phyloP scores from a whole-genome alignment of 1,140 invertebrate species.

The Lepidurus couesii region DNA sequence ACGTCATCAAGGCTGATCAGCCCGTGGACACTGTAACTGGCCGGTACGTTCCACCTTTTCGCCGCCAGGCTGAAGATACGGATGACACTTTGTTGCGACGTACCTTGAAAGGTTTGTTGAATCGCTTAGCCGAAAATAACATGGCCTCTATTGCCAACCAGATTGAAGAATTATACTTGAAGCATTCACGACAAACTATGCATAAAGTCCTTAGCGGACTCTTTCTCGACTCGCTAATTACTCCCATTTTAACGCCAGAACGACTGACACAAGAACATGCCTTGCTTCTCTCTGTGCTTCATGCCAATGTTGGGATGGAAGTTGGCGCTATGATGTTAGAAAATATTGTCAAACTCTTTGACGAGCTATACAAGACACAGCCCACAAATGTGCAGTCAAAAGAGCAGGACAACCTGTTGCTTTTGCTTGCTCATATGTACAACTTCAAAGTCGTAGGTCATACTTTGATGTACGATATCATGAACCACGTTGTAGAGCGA shows the following conservation, averaged over 20 bases:
- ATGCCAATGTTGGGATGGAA: slow-evolving; percentile 85
- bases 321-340: slow-evolving; percentile 59
- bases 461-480: slow-evolving; percentile 68
- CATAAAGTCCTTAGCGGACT: slow-evolving; percentile 66
- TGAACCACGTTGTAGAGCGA: slow-evolving; percentile 55
- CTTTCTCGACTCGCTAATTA: slow-evolving; percentile 61
- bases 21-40: slow-evolving; percentile 41
- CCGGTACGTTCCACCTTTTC: slow-evolving; percentile 76
- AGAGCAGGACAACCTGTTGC: slow-evolving; percentile 73
- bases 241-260: slow-evolving; percentile 61
- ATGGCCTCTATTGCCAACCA: slow-evolving; percentile 69
- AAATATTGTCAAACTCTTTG: slow-evolving; percentile 59
- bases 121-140: slow-evolving; percentile 81
- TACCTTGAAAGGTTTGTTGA: slow-evolving; percentile 79
- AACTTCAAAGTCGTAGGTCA: slow-evolving; percentile 82
- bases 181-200: slow-evolving; percentile 72
- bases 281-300: slow-evolving; percentile 72
- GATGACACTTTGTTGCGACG: slow-evolving; percentile 57
- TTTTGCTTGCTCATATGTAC: slow-evolving; percentile 75
- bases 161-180: slow-evolving; percentile 66
- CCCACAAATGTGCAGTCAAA: slow-evolving; percentile 61
- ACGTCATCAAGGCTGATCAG: slow-evolving; percentile 47
- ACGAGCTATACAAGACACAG: slow-evolving; percentile 49
- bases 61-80: slow-evolving; percentile 49
- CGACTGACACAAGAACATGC: slow-evolving; percentile 75